Base-by-base conservation (phyloP, 2,113 vertebrate species). In the Hepsetus odoe region DNA sequence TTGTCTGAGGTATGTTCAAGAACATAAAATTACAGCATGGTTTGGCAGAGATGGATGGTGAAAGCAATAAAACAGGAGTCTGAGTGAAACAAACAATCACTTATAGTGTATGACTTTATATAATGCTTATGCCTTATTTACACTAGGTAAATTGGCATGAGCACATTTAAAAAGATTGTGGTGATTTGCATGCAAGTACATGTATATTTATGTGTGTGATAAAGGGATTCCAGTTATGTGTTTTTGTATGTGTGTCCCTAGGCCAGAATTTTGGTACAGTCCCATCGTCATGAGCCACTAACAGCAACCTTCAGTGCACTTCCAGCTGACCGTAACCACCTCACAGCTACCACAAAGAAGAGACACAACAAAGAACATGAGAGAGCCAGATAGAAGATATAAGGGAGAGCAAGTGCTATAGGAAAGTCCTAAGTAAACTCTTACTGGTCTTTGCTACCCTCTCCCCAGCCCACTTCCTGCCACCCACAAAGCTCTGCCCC, bases 281-380 rank as follows among this genome's bases (percentile, higher is more conserved):
- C 89, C 87, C 83, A 67, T 89, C 74, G 33, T 44, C 87, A 87
- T 53, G 18, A 79, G 77, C 76, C 83, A 6, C 80, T 79, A 83
- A 87, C 85, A 46, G 68, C 26, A 73, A 86, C 83, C 83, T 85
- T 76, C 68, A 82, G 56, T 86, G 82, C 62, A 61, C 59, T 70
- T 81, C 59, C 26, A 68, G 20, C 61, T 79, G 72, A 84, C 56
- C 79, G 42, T 49, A 53, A 65, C 28, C 71, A 16, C 73, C 71
- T 28, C 49, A 77, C 71, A 62, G 72, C 68, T 82, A 76, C 88
- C 83, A 80, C 82, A 68, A 67, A 72, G 67, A 77, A 66, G 62
- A 79, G 46, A 49, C 53, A 72, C 56, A 71, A 64, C 73, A 86
- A 83, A 67, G 51, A 10, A 1, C 28, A 75, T 71, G 0, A 59